These are phyloP conservation scores for Ptilodon capucinus DNA, from an alignment of 2,888 invertebrate genomes.

Conservation along the genomic window DNA sequence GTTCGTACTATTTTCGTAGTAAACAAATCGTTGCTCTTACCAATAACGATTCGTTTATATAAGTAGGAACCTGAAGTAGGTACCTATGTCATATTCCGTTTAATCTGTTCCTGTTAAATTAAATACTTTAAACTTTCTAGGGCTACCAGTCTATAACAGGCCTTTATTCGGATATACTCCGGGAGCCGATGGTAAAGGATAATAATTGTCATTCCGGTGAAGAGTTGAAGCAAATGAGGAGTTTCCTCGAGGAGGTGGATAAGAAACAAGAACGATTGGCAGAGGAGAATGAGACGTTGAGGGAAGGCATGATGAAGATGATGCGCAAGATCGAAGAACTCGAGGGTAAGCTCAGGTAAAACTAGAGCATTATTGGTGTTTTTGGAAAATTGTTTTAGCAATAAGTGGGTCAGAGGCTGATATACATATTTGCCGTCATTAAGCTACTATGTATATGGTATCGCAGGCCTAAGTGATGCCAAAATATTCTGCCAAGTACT, in stretches of 20 bases:
- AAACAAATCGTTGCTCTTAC: no score
- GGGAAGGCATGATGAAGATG: constrained; percentile 60
- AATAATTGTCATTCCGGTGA: constrained; percentile 27
- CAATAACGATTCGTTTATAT: no score
- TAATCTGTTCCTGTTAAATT: background rate
- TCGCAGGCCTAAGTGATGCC: no score
- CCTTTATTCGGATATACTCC: constrained; percentile 59
- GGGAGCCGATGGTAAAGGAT: constrained; percentile 44
- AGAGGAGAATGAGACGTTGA: constrained; percentile 57
- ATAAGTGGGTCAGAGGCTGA: no score
- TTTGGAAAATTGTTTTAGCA: background rate
- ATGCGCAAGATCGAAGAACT: constrained; percentile 60
- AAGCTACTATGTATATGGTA: no score
- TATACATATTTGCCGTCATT: no score
- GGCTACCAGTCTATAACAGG: constrained; percentile 69
- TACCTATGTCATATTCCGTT: no score
- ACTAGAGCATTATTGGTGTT: constrained; percentile 2
- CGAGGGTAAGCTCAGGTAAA: constrained; percentile 69
- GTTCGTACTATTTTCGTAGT: no score
- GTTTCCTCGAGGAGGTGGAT: constrained; percentile 53
- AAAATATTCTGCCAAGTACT: no score
- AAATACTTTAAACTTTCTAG: constrained; percentile 33
- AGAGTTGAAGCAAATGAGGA: constrained; percentile 53
- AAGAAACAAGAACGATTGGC: constrained; percentile 51
- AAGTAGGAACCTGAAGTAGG: no score